A percentile compares a stretch with the other conserved stretches of the same genome.
These are phyloP conservation scores for Rhinophrynus dorsalis DNA, from an alignment of 2,797 vertebrate genomes.

Conservation along the genomic window DNA sequence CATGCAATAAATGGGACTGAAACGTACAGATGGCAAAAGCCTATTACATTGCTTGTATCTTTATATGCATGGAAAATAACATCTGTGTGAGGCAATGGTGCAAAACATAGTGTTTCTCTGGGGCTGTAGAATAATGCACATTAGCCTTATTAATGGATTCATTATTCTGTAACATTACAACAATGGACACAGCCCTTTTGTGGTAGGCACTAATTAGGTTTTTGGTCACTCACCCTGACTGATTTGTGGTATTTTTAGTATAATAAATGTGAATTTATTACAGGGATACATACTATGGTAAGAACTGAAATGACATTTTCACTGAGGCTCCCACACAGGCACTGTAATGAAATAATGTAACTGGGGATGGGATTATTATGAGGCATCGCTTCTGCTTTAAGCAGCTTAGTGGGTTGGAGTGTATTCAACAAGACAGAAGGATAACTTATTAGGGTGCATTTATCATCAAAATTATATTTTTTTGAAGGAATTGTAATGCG, in stretches of 20 bases:
- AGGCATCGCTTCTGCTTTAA: too few relatives aligned
- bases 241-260: not conserved
- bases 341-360: too few relatives aligned
- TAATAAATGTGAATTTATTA: not conserved
- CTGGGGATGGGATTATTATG: too few relatives aligned
- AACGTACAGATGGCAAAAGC: constrained; percentile 16
- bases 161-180: constrained; percentile 2
- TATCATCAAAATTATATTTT: too few relatives aligned
- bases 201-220: not conserved
- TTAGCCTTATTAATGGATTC: constrained; percentile 21
- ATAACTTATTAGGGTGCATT: too few relatives aligned
- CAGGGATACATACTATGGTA: too few relatives aligned
- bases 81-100: constrained; percentile 4
- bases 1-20: constrained; percentile 6
- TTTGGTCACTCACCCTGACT: not conserved
- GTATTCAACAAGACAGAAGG: too few relatives aligned
- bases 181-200: not conserved
- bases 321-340: too few relatives aligned
- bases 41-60: not conserved
- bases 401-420: too few relatives aligned
- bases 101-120: constrained; percentile 10
- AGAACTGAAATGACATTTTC: too few relatives aligned
- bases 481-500: too few relatives aligned
- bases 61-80: constrained; percentile 8
- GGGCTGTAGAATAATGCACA: not conserved